A percentile compares a stretch with the other conserved stretches of the same genome.
These are phyloP conservation scores for Dicerorhinus sumatrensis DNA, from an alignment of 2,113 vertebrate genomes.

Conservation along the genomic window DNA sequence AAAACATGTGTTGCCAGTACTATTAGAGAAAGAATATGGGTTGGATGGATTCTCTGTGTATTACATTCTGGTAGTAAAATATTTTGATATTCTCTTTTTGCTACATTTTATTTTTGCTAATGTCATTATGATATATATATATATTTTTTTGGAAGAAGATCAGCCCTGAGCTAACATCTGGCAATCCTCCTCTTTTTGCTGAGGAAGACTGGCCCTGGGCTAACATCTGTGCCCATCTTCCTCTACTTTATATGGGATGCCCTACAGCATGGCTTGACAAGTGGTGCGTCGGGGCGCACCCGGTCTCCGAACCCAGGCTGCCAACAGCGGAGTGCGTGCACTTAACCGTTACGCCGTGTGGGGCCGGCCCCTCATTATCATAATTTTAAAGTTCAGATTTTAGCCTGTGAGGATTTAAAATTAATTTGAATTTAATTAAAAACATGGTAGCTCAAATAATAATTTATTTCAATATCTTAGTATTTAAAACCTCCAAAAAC, in stretches of 20 bases:
- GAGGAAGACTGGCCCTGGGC: no score
- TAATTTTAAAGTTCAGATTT: constrained; percentile 37
- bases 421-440: constrained; percentile 40
- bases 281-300: no score
- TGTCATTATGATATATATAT: no score
- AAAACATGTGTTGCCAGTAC: not conserved
- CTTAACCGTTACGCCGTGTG: no score
- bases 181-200: no score
- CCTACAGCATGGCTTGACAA: no score
- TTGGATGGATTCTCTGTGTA: not conserved
- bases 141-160: no score
- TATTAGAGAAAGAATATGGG: not conserved
- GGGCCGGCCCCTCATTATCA: not conserved
- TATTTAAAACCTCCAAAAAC: not conserved
- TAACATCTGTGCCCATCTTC: no score
- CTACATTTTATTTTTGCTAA: constrained; percentile 5
- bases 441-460: not conserved
- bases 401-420: not conserved
- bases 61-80: not conserved
- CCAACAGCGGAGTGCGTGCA: no score
- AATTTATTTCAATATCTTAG: constrained; percentile 19
- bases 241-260: no score
- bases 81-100: not conserved
- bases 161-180: no score
- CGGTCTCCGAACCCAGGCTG: no score